phyloP scores from a whole-genome alignment of 1,140 invertebrate genomes.

The Brachionus paranguensis region DNA sequence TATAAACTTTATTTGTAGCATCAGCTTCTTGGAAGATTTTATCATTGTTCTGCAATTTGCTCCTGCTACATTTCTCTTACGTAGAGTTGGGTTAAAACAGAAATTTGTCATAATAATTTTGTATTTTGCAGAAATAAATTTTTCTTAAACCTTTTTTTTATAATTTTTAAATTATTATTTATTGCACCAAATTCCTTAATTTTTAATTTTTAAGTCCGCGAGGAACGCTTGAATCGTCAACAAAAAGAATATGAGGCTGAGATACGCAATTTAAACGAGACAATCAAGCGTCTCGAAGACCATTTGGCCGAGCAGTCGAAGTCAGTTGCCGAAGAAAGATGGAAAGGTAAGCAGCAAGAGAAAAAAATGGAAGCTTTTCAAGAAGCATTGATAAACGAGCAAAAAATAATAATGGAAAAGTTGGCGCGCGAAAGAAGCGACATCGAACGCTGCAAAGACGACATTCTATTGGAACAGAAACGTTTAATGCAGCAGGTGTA shows the following conservation, averaged over 20 bases:
- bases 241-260: slow-evolving; percentile 34
- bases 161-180: too few relatives aligned
- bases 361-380: slow-evolving; percentile 39
- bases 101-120: too few relatives aligned
- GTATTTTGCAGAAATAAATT: too few relatives aligned
- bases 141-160: too few relatives aligned
- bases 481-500: slow-evolving; percentile 38
- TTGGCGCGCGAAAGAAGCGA: slow-evolving; percentile 15
- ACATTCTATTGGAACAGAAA: slow-evolving; percentile 28
- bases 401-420: slow-evolving; percentile 36
- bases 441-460: slow-evolving; percentile 19
- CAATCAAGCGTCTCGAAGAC: slow-evolving; percentile 12
- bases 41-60: neutral
- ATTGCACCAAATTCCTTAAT: neutral
- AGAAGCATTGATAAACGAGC: slow-evolving; percentile 33
- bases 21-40: neutral
- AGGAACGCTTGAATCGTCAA: neutral
- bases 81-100: too few relatives aligned
- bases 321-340: slow-evolving; percentile 11
- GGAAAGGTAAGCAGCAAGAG: slow-evolving; percentile 26
- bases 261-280: slow-evolving; percentile 20
- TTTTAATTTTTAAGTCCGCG: neutral
- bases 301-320: slow-evolving; percentile 35
- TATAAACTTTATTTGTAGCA: too few relatives aligned
- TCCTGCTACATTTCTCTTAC: too few relatives aligned